A percentile compares a stretch with the other conserved stretches of the same genome.
phyloP scores from a whole-genome alignment of 2,888 invertebrate species.

The Polylopha cassiicola region DNA sequence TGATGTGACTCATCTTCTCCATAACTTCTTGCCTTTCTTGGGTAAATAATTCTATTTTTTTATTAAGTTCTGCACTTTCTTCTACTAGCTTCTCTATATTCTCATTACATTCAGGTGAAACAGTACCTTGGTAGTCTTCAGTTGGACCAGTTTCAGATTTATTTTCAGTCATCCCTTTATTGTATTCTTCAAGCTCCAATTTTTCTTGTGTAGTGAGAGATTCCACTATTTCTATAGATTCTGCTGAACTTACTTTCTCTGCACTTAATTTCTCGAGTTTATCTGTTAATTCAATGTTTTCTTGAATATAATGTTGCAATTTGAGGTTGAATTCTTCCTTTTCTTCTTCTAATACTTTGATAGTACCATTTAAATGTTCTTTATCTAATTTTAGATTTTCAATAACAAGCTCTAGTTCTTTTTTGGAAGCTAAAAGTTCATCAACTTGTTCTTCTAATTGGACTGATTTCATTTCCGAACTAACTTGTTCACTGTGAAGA shows the following conservation, averaged over 20 bases:
- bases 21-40: slow-evolving; percentile 83
- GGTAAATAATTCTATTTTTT: slow-evolving; percentile 82
- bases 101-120: slow-evolving; percentile 60
- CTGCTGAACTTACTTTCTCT: slow-evolving; percentile 84
- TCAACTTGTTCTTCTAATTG: slow-evolving; percentile 88
- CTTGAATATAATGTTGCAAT: slow-evolving; percentile 81
- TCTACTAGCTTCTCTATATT: slow-evolving; percentile 78
- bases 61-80: slow-evolving; percentile 80
- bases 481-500: slow-evolving; percentile 82
- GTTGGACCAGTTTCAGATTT: slow-evolving; percentile 34
- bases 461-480: slow-evolving; percentile 85
- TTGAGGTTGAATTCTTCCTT: slow-evolving; percentile 79
- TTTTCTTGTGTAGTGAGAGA: slow-evolving; percentile 83
- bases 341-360: slow-evolving; percentile 77
- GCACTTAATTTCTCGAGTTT: slow-evolving; percentile 84
- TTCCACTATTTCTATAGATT: slow-evolving; percentile 86
- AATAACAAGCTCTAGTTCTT: slow-evolving; percentile 67
- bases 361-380: slow-evolving; percentile 69
- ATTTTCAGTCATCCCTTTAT: slow-evolving; percentile 66
- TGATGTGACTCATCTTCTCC: slow-evolving; percentile 81
- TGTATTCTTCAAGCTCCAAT: slow-evolving; percentile 82
- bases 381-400: slow-evolving; percentile 72
- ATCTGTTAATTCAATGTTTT: slow-evolving; percentile 85
- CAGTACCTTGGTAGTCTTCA: slow-evolving; percentile 33
- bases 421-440: slow-evolving; percentile 68